Conservation (phyloP, 2,888 invertebrate genomes). For the Mystacides longicornis region DNA sequence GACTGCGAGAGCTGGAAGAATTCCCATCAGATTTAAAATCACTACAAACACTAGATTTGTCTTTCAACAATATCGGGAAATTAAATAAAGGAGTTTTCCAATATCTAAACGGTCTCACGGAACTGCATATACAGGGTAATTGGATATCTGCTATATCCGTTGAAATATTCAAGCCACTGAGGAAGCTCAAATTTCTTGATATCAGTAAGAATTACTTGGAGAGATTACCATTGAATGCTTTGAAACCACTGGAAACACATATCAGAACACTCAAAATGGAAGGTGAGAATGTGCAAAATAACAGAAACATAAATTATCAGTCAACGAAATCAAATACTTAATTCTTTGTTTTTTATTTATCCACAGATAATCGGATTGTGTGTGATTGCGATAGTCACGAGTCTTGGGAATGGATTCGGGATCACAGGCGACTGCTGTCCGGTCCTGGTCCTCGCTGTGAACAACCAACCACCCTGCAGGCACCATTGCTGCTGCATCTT, state of each 20-base stretch:
- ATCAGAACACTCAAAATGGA: constrained; percentile 69
- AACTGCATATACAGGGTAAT: constrained; percentile 74
- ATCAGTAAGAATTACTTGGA: constrained; percentile 78
- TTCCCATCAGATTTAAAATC: constrained; percentile 71
- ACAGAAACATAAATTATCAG: too few relatives aligned
- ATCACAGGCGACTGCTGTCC: constrained; percentile 70
- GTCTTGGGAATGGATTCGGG: constrained; percentile 87
- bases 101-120: constrained; percentile 66
- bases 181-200: constrained; percentile 69
- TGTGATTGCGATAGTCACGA: constrained; percentile 88
- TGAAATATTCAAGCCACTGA: constrained; percentile 69
- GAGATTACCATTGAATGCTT: constrained; percentile 68
- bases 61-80: constrained; percentile 73
- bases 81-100: constrained; percentile 70
- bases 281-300: constrained; percentile 58
- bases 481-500: constrained; percentile 62
- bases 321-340: too few relatives aligned
- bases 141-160: constrained; percentile 71
- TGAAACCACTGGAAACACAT: constrained; percentile 74
- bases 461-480: constrained; percentile 73
- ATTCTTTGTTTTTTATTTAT: too few relatives aligned
- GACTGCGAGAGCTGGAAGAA: constrained; percentile 71
- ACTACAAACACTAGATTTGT: constrained; percentile 72
- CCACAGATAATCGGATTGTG: constrained; percentile 76
- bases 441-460: constrained; percentile 64